Evolutionary conservation across 2,113 vertebrate species (phyloP).

Genomic region (Aegotheles bennettii): DNA sequence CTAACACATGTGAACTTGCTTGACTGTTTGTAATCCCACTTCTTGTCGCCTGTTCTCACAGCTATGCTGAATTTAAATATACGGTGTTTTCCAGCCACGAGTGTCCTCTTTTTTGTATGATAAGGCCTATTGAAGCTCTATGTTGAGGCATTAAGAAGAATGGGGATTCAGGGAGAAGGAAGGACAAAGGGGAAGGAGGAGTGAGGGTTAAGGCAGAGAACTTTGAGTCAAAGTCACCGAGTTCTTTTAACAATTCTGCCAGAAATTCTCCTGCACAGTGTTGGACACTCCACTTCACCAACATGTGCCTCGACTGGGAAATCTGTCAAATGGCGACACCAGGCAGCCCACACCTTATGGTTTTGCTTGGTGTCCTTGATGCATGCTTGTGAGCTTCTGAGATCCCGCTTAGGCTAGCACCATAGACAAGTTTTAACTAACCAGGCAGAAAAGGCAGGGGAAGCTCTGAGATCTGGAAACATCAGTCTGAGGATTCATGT

Average conservation of each 20-base stretch:
- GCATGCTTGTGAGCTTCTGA: background rate
- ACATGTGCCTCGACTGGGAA: background rate
- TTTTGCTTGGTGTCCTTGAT: background rate
- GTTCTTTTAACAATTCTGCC: background rate
- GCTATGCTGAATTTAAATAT: background rate
- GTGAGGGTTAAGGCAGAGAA: background rate
- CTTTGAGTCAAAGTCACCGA: background rate
- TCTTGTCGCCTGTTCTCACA: background rate
- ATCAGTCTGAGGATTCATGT: background rate
- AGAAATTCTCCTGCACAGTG: background rate
- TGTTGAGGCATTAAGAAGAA: background rate
- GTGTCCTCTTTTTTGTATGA: background rate
- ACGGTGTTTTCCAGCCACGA: background rate
- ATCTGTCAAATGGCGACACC: background rate
- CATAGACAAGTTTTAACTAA: background rate
- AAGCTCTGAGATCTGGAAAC: conserved; percentile 18
- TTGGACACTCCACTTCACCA: background rate
- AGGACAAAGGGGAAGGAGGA: background rate
- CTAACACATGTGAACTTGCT: conserved; percentile 29
- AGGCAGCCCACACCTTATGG: background rate
- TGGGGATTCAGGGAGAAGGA: background rate
- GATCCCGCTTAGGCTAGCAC: background rate
- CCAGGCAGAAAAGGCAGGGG: background rate
- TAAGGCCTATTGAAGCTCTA: background rate
- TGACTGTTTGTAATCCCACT: conserved; percentile 25